phyloP scores from a whole-genome alignment of 2,113 vertebrate genomes.

The rabbit (Oryctolagus cuniculus) region mOryCun1.1 NC_091438.1:4662501-4663000 shows the following conservation, averaged over 20 bases:
- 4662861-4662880: not conserved
- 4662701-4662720: not conserved
- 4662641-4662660: not conserved
- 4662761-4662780: not conserved
- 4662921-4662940: not conserved
- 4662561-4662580: not conserved
- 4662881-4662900: not conserved
- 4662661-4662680: too few species aligned
- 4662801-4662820: not conserved
- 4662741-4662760: not conserved
- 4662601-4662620: not conserved
- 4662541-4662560: constrained; percentile 10
- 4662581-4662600: not conserved
- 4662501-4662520: not conserved
- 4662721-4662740: constrained; percentile 21
- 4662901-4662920: not conserved
- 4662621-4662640: not conserved
- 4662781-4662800: not conserved
- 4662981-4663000: too few species aligned
- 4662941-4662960: not conserved
- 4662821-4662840: not conserved
- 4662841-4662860: constrained; percentile 12
- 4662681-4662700: too few species aligned
- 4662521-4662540: not conserved
- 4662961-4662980: too few species aligned